phyloP scores from a whole-genome alignment of 2,888 invertebrate genomes.

The Tiliacea citrago region DNA sequence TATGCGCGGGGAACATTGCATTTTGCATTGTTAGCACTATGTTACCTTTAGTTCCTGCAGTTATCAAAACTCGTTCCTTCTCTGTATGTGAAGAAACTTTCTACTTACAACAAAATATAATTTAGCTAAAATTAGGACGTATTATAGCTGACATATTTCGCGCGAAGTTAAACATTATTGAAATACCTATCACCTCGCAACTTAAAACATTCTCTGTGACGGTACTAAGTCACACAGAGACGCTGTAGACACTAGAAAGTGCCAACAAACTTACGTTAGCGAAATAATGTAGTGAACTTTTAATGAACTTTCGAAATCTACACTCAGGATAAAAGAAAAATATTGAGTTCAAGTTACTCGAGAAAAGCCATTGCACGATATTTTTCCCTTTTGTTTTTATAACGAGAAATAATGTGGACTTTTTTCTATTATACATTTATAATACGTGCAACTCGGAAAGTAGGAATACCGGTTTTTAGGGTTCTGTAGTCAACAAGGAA shows the following conservation, averaged over 20 bases:
- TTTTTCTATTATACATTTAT: conserved; percentile 4
- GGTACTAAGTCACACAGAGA: conserved; percentile 12
- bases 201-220: conserved; percentile 14
- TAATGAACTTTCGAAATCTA: conserved; percentile 54
- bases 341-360: conserved; percentile 27
- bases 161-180: conserved; percentile 10
- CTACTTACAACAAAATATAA: background rate
- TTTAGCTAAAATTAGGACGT: background rate
- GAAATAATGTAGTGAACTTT: conserved; percentile 48
- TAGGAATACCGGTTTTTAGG: background rate
- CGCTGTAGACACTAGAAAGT: conserved; percentile 19
- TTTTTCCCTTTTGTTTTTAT: background rate
- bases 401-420: background rate
- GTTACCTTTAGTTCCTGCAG: too few relatives aligned
- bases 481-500: too few relatives aligned
- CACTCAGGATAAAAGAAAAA: conserved; percentile 45
- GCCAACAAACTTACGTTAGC: conserved; percentile 14
- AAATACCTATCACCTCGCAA: conserved; percentile 24
- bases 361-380: background rate
- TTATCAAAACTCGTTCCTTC: too few relatives aligned
- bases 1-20: too few relatives aligned
- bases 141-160: conserved; percentile 6
- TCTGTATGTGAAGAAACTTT: too few relatives aligned
- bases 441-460: background rate
- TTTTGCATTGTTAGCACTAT: too few relatives aligned